phyloP scores from a whole-genome alignment of 2,797 vertebrate species.

The Tadarida brasiliensis region DNA sequence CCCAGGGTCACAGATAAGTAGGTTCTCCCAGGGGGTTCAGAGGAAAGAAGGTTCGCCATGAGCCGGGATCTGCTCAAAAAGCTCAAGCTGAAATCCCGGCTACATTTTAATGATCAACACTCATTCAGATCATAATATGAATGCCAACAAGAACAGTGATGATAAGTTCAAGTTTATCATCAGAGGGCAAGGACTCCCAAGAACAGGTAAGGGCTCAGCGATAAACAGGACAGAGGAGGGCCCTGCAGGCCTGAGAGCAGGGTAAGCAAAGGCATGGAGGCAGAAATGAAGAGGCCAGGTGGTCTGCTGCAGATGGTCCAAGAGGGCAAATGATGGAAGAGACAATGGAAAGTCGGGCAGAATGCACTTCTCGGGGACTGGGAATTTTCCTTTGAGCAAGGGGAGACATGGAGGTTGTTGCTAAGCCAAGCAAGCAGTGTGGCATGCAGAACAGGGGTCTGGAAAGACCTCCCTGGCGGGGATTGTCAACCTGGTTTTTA shows the following conservation, averaged over 20 bases:
- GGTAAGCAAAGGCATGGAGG: background rate
- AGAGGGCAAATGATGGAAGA: too few relatives aligned
- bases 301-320: background rate
- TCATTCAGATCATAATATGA: background rate
- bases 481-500: background rate
- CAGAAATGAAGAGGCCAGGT: background rate
- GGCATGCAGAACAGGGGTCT: background rate
- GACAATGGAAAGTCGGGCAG: background rate
- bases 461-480: background rate
- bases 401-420: background rate
- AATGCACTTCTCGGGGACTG: background rate
- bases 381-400: background rate
- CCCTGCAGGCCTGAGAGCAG: background rate
- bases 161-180: background rate
- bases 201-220: background rate
- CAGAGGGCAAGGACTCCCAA: background rate
- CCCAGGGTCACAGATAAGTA: background rate
- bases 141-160: background rate
- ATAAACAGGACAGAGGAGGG: background rate
- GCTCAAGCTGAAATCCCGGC: background rate
- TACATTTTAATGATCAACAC: background rate
- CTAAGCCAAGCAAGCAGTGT: background rate
- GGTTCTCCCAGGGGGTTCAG: background rate
- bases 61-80: background rate
- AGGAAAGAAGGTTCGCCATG: accelerated